Evolutionary conservation across 2,888 invertebrate genomes (phyloP).

Genomic region (Ormyrus pomaceus): DNA sequence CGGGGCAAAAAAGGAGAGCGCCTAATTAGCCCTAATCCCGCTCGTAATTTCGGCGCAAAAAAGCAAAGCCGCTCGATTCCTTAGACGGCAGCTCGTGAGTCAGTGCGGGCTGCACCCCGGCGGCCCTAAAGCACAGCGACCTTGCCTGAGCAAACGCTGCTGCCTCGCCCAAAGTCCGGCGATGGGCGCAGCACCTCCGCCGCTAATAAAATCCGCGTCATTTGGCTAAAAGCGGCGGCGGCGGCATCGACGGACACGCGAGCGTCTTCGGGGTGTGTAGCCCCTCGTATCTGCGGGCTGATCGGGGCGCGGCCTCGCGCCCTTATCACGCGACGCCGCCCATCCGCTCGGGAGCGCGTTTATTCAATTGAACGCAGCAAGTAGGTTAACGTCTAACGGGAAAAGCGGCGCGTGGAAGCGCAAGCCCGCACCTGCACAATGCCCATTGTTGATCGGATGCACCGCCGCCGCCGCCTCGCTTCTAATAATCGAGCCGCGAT

Average conservation of each 20-base stretch:
- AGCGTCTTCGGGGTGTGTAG: slow-evolving; percentile 37
- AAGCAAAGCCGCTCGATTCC: no score
- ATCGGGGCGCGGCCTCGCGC: slow-evolving; percentile 47
- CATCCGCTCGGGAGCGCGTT: slow-evolving; percentile 17
- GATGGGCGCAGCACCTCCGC: slow-evolving; percentile 15
- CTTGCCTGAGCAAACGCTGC: neutral
- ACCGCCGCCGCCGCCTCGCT: neutral
- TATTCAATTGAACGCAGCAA: slow-evolving; percentile 52
- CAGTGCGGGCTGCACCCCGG: no score
- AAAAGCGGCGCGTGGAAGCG: slow-evolving; percentile 54
- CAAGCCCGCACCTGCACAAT: slow-evolving; percentile 65
- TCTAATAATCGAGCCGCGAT: slow-evolving; percentile 25
- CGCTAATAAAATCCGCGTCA: slow-evolving; percentile 50
- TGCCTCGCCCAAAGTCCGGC: no score
- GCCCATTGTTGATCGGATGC: slow-evolving; percentile 61
- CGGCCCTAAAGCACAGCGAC: no score
- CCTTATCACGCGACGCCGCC: slow-evolving; percentile 52
- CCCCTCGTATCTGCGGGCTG: slow-evolving; percentile 15
- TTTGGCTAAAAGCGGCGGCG: slow-evolving; percentile 51
- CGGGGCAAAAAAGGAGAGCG: no score
- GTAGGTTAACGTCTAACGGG: slow-evolving; percentile 63
- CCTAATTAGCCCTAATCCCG: no score
- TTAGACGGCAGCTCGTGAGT: no score
- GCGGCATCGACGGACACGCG: slow-evolving; percentile 8
- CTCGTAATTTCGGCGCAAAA: no score